Percentiles rank a stretch among this genome's conserved stretches.
These are phyloP conservation scores for Chamaetylas fuelleborni DNA, from an alignment of 2,113 vertebrate genomes.

Conservation along the genomic window DNA sequence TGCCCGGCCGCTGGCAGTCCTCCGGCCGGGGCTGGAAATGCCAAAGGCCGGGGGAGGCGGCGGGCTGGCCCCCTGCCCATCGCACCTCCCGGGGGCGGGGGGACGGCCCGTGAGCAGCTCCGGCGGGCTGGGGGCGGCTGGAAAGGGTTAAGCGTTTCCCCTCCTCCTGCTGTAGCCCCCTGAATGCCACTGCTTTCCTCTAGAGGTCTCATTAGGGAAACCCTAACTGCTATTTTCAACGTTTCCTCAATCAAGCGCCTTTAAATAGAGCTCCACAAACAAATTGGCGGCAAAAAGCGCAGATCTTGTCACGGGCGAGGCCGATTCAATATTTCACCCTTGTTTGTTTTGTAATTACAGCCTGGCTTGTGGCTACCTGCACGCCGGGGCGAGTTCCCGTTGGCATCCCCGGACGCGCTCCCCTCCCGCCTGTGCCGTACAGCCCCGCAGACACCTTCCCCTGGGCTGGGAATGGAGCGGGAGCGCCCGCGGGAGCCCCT, in stretches of 20 bases:
- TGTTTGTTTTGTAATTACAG: constrained; percentile 80
- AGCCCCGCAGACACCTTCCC: background rate
- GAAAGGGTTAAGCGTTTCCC: constrained; percentile 73
- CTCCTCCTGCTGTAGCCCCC: constrained; percentile 41
- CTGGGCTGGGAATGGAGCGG: background rate
- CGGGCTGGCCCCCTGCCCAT: background rate
- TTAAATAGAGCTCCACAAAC: constrained; percentile 81
- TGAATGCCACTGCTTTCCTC: constrained; percentile 74
- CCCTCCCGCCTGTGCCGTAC: background rate
- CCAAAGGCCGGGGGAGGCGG: background rate
- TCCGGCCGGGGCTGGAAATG: background rate
- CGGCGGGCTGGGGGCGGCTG: background rate
- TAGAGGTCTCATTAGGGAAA: constrained; percentile 83
- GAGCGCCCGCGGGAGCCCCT: background rate
- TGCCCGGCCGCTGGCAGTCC: background rate
- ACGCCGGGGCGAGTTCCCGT: background rate
- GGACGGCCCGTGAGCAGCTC: background rate
- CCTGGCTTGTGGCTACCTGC: constrained; percentile 61
- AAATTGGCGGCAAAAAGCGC: constrained; percentile 73
- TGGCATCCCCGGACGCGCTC: background rate
- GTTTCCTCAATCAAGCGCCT: constrained; percentile 81
- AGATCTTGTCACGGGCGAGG: constrained; percentile 72
- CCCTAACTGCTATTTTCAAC: constrained; percentile 78
- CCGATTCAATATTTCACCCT: constrained; percentile 71
- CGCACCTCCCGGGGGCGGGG: background rate